Evolutionary conservation across 2,113 vertebrate species (phyloP).

Genomic region (Pygoscelis adeliae): DNA sequence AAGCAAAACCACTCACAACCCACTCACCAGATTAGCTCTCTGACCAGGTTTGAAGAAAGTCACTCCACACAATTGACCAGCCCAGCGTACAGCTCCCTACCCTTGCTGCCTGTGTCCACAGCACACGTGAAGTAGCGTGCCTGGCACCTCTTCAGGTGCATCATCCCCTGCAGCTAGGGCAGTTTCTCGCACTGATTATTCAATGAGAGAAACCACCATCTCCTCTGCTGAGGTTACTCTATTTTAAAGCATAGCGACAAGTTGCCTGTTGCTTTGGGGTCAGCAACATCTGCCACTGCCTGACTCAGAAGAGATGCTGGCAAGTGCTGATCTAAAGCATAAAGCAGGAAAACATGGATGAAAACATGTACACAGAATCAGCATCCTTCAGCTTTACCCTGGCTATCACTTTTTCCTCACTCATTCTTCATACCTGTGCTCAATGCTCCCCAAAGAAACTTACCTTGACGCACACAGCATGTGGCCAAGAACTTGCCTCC

Average conservation of each 20-base stretch:
- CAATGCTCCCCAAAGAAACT: rapidly evolving
- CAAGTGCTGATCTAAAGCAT: background rate
- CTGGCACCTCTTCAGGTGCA: background rate
- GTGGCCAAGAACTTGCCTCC: rapidly evolving
- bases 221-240: background rate
- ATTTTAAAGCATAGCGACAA: background rate
- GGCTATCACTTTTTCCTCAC: rapidly evolving
- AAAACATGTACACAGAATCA: rapidly evolving
- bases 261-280: background rate
- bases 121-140: rapidly evolving
- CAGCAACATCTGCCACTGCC: background rate
- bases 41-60: background rate
- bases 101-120: rapidly evolving
- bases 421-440: background rate
- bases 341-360: background rate
- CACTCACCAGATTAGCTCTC: background rate
- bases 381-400: background rate
- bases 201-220: background rate
- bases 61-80: rapidly evolving
- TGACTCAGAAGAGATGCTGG: background rate
- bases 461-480: rapidly evolving
- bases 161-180: background rate
- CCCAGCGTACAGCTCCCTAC: rapidly evolving
- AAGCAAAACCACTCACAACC: background rate
- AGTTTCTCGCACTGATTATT: background rate